Evolutionary conservation across 2,888 invertebrate species (phyloP), one percentile per base, ranked within the genome.

Genomic region (Epinotia nisella): DNA sequence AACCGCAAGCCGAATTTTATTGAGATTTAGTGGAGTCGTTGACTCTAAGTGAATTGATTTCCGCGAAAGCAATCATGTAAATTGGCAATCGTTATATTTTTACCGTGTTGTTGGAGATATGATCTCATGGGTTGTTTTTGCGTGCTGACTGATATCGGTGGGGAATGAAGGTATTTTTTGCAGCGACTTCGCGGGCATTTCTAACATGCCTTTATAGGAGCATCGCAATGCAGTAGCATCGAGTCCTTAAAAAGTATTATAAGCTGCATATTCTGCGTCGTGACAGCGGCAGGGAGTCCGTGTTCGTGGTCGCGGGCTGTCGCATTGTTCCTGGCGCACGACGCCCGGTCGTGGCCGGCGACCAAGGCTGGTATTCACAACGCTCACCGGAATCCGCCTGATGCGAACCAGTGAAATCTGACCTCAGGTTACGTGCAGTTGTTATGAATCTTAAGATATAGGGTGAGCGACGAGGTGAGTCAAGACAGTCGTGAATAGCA

Each of bases 31-130:
- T 74, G 74, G 78, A 84, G 88, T 86, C 87, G 83, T 85, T 88
- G 86, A 86, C 87, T 81, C 81, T 76, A 75, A 75, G 78, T 77
- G 77, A 83, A 83, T 81, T 78, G 73, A 71, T 78, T 82, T 81
- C 80, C 74, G 72, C 80, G 83, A 83, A 73, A 55, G 24, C 73
- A 51, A 74, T 74, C 68, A 71, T 74, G 74, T 58, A 67, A 71
- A 71, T 66, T 56, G 51, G 45, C 24, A 39, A 53, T 69, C 24
- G 19, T 58, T 64, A 62, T 62, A 68, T 55, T 51, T 49, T 60
- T 49, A 17, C 53, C 55, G 41, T 53, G 61, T 39, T 19, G 60
- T 64, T 64, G 39, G 21, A 73, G 68, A 68, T 72, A 51, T 58
- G 29, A 59, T 64, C 68, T 69, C 39, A 35, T 49, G 62, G 15